Conservation (phyloP, 64 coral and sea anemone species). For the Trachythela sp. region DNA sequence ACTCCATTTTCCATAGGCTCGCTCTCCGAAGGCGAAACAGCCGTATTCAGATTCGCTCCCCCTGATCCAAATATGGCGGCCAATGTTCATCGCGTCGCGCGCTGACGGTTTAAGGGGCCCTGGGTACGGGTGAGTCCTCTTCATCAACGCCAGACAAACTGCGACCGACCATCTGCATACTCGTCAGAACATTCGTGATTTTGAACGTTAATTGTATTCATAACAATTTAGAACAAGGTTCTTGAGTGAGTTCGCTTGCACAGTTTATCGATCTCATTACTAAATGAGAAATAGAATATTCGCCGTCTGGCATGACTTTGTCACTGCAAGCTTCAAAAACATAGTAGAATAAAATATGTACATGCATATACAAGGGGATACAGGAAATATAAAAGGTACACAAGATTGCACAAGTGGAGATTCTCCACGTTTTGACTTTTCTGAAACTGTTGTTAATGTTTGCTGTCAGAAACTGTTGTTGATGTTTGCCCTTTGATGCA, state of each 20-base stretch:
- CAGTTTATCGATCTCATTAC: slow-evolving; percentile 54
- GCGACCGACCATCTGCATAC: slow-evolving; percentile 35
- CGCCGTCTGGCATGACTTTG: neutral
- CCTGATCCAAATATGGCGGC: slow-evolving; percentile 20
- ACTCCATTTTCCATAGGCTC: neutral
- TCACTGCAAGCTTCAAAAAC: no score
- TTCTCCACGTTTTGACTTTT: no score
- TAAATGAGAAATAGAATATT: slow-evolving; percentile 57
- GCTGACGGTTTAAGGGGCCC: neutral
- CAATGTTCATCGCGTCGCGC: neutral
- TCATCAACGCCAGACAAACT: slow-evolving; percentile 53
- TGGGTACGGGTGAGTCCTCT: neutral
- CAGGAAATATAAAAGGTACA: no score
- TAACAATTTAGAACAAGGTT: slow-evolving; percentile 91
- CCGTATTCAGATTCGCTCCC: neutral
- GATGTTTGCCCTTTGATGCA: no score
- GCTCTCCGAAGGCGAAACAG: neutral
- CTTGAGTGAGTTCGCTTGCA: slow-evolving; percentile 75
- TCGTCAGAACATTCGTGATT: slow-evolving; percentile 80
- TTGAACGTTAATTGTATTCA: slow-evolving; percentile 89
- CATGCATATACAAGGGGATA: no score
- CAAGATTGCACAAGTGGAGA: no score
- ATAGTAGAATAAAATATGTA: no score
- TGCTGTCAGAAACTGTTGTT: no score
- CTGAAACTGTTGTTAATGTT: no score